Base-by-base conservation (phyloP, 2,113 vertebrate species). In the Sphaerodactylus townsendi region DNA sequence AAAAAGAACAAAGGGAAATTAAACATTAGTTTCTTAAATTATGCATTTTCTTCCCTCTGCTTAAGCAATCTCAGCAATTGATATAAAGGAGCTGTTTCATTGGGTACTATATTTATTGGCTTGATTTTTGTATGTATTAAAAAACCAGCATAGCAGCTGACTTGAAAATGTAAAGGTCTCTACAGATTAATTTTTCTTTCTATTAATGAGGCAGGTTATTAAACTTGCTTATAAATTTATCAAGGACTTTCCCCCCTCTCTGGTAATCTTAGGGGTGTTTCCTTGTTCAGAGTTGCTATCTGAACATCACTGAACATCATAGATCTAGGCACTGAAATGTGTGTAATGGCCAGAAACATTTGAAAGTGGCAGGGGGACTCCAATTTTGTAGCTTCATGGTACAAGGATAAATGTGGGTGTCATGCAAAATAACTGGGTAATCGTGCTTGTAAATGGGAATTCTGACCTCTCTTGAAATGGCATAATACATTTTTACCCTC, bases 131-230 rank as follows among this genome's bases (percentile, higher is more conserved):
- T 56, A 21, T 56, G 50, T 53, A 53, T 53, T 53, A 91, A 88
- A 85, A 79, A 69, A 88, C 87, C 48, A 74, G 81, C 81, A 64
- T 70, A 91, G 69, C 70, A 93, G 93, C 33, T 91, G 88, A 91
- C 79, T 89, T 90, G 28, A 62, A 62, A 70, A 90, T 88, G 75
- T 92, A 94, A 95, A 92, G 21, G 75, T 93, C 91, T 94, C 89
- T 83, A 73, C 79, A 93, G 91, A 95, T 96, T 93, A 95, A 91
- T 94, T 95, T 94, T 86, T 91, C 88, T 84, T 93, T 85, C 86
- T 92, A 92, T 86, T 96, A 95, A 95, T 95, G 94, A 96, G 93
- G 92, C 91, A 95, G 86, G 88, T 95, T 96, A 94, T 94, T 92
- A 93, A 95, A 94, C 77, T 92, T 86, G 86, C 87, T 94, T 93